Percentiles rank a stretch among this genome's conserved stretches.
phyloP scores from a whole-genome alignment of 2,888 invertebrate genomes.

The Abrostola triplasia region DNA sequence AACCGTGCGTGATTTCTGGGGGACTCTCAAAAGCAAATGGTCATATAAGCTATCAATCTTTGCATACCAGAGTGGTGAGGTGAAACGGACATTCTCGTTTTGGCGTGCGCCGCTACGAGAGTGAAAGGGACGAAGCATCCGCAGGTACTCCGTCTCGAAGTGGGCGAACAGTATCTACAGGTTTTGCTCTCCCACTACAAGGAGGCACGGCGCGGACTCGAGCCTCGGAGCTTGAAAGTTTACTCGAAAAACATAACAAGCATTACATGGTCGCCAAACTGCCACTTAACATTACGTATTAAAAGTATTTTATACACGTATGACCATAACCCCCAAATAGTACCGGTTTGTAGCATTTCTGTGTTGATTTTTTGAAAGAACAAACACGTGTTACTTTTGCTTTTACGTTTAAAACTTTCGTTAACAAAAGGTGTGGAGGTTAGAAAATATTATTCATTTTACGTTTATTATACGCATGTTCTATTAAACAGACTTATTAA shows the following conservation, averaged over 20 bases:
- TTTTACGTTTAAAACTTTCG: constrained; percentile 46
- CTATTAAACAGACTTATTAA: constrained; percentile 19
- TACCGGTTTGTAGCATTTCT: constrained; percentile 49
- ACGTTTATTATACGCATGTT: neutral
- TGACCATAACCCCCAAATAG: constrained; percentile 48
- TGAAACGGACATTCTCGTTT: constrained; percentile 79
- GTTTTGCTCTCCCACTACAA: constrained; percentile 88
- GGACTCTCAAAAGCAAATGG: constrained; percentile 87
- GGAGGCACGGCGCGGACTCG: constrained; percentile 84
- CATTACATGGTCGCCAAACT: constrained; percentile 69
- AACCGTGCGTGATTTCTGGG: constrained; percentile 87
- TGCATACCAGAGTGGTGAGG: constrained; percentile 87
- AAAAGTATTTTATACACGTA: constrained; percentile 40
- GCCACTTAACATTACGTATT: constrained; percentile 41
- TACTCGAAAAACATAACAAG: constrained; percentile 78
- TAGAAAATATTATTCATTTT: constrained; percentile 3
- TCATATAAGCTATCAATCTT: constrained; percentile 89
- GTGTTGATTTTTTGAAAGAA: constrained; percentile 45
- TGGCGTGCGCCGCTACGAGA: constrained; percentile 63
- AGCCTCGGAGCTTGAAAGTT: constrained; percentile 83
- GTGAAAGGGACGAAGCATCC: constrained; percentile 80
- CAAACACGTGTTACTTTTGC: constrained; percentile 54
- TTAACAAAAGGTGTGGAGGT: constrained; percentile 10
- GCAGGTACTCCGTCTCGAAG: constrained; percentile 85
- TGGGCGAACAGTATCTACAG: constrained; percentile 86